Conservation (phyloP, 2,888 invertebrate genomes). For the Hydrotaea diabolus region DNA sequence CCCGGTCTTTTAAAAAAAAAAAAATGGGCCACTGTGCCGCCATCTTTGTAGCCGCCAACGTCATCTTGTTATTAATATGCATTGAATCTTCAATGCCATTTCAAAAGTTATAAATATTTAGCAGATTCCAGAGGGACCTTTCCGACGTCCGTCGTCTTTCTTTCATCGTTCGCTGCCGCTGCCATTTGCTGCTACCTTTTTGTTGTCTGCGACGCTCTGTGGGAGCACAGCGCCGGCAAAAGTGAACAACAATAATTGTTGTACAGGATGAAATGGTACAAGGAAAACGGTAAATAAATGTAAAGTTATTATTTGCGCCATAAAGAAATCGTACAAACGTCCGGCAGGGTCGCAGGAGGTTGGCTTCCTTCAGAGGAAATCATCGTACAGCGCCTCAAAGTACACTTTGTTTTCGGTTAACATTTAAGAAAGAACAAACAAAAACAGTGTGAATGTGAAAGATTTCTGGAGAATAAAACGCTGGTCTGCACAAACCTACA, state of each 20-base stretch:
- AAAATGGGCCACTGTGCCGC: too few relatives aligned
- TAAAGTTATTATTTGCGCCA: constrained; percentile 15
- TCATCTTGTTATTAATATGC: constrained; percentile 62
- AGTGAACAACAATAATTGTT: constrained; percentile 35
- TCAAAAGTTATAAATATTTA: constrained; percentile 68
- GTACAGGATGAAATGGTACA: neutral
- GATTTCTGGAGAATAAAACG: neutral
- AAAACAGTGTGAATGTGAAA: neutral
- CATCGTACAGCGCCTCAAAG: neutral
- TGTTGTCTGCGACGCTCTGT: neutral
- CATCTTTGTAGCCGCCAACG: neutral
- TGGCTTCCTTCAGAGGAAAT: constrained; percentile 4
- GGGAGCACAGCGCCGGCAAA: neutral
- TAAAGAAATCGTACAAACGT: neutral
- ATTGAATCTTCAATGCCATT: constrained; percentile 65
- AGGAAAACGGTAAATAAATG: neutral
- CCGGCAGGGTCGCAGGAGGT: neutral
- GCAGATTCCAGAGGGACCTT: constrained; percentile 59
- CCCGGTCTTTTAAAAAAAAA: too few relatives aligned
- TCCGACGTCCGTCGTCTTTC: neutral
- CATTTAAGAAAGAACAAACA: neutral
- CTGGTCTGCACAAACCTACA: too few relatives aligned
- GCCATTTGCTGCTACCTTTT: neutral
- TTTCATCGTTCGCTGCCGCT: neutral
- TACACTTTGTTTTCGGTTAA: constrained; percentile 1